phyloP scores from a whole-genome alignment of 1,140 invertebrate species.

The Anastrepha obliqua region DNA sequence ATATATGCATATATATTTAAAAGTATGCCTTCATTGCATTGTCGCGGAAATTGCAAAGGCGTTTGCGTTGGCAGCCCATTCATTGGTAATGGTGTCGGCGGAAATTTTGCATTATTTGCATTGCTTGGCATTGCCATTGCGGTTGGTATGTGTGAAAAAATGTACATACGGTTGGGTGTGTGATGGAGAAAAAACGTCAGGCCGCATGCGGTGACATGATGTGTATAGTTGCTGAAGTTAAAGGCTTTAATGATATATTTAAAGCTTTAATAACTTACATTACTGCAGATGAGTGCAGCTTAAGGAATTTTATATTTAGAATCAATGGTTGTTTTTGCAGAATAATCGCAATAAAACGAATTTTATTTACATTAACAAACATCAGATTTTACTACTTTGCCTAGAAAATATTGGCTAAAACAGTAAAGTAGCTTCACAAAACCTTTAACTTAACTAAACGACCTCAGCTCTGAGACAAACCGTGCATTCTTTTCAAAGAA shows the following conservation, averaged over 20 bases:
- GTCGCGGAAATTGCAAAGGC: conserved; percentile 52
- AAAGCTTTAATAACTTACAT: not conserved
- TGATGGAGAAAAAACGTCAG: too few species aligned
- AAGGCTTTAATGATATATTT: not conserved
- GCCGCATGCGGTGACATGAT: not conserved
- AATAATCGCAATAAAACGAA: not conserved
- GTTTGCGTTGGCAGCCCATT: conserved; percentile 43
- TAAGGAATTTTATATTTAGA: not conserved
- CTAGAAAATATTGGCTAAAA: too few species aligned
- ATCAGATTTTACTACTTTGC: too few species aligned
- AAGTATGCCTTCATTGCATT: conserved; percentile 52
- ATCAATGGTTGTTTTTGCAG: not conserved
- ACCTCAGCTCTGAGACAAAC: too few species aligned
- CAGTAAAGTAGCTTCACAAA: too few species aligned
- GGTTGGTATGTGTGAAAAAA: conserved; percentile 48
- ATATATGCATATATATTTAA: not conserved
- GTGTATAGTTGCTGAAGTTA: not conserved
- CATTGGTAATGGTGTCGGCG: conserved; percentile 51
- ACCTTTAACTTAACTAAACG: too few species aligned
- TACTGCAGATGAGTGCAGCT: not conserved
- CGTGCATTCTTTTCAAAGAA: too few species aligned
- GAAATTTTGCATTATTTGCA: conserved; percentile 53
- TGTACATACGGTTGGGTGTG: not conserved
- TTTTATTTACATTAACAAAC: too few species aligned
- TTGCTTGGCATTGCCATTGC: conserved; percentile 44